Conservation (phyloP, 2,888 invertebrate genomes). For the Drosophila multiciliata region DNA sequence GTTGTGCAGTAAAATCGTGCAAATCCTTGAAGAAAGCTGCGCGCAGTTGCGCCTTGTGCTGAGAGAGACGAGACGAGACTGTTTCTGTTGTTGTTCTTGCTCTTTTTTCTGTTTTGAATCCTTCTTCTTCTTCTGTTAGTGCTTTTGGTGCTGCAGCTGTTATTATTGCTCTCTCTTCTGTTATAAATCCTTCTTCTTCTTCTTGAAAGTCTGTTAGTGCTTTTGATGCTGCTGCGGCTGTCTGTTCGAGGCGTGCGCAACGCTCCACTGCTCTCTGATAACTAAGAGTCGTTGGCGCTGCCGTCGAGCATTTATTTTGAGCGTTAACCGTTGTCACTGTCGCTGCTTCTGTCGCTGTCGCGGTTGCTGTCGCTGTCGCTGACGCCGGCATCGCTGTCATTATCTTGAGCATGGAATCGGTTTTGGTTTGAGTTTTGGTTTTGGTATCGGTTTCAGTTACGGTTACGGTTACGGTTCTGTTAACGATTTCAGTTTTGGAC, state of each 20-base stretch:
- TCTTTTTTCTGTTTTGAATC: slow-evolving; percentile 8
- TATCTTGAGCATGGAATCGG: slow-evolving; percentile 70
- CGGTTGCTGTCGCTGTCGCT: slow-evolving; percentile 47
- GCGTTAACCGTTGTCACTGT: slow-evolving; percentile 61
- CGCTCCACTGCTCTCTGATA: slow-evolving; percentile 79
- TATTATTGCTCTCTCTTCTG: slow-evolving; percentile 25
- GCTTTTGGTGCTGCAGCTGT: slow-evolving; percentile 10
- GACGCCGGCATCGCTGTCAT: slow-evolving; percentile 62
- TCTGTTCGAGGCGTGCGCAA: slow-evolving; percentile 52
- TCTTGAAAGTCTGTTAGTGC: slow-evolving; percentile 4
- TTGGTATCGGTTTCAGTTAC: slow-evolving; percentile 21
- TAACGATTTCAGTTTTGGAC: slow-evolving; percentile 11
- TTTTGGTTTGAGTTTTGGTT: slow-evolving; percentile 41
- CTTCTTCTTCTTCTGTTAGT: slow-evolving; percentile 7
- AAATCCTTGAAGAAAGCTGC: slow-evolving; percentile 74
- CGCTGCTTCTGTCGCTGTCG: slow-evolving; percentile 32
- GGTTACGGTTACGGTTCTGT: slow-evolving; percentile 27
- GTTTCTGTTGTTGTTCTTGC: slow-evolving; percentile 13
- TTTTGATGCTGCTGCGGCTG: slow-evolving; percentile 24
- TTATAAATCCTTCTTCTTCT: neutral
- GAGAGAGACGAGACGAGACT: slow-evolving; percentile 55
- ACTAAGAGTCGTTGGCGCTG: slow-evolving; percentile 75
- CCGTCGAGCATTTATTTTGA: slow-evolving; percentile 78
- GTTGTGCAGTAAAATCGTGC: slow-evolving; percentile 20
- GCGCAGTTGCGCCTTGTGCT: slow-evolving; percentile 74